Evolutionary conservation across 2,888 invertebrate genomes (phyloP).

Genomic region (Trachelus stipa): DNA sequence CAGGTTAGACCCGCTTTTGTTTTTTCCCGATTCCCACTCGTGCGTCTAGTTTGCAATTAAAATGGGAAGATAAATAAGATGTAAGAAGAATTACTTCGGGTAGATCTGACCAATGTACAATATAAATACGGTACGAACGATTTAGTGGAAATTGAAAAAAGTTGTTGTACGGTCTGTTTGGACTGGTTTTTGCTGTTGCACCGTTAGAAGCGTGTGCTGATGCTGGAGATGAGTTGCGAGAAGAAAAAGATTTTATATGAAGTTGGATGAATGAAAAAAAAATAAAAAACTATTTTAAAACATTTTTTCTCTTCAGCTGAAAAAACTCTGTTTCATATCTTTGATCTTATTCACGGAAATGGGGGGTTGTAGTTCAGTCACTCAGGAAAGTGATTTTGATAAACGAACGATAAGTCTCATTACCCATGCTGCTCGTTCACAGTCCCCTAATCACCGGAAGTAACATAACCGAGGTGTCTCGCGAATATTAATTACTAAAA

Average conservation of each 20-base stretch:
- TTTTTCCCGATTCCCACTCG: background rate
- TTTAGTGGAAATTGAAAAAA: background rate
- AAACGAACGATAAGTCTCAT: constrained; percentile 20
- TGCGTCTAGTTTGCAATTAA: background rate
- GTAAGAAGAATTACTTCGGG: background rate
- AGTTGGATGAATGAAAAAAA: too few relatives aligned
- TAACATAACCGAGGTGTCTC: constrained; percentile 7
- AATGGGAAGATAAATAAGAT: background rate
- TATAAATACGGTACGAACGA: background rate
- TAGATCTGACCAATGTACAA: background rate
- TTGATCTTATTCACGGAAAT: background rate
- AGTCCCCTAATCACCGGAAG: constrained; percentile 18
- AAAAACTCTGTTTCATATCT: background rate
- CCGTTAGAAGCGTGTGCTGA: background rate
- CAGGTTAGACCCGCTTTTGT: background rate
- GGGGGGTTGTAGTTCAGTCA: constrained; percentile 11
- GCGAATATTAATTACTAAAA: constrained; percentile 19
- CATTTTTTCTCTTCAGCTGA: too few relatives aligned
- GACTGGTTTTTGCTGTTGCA: background rate
- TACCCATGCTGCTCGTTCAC: constrained; percentile 13
- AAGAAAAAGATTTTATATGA: background rate
- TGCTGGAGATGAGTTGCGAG: background rate
- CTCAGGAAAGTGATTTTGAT: background rate
- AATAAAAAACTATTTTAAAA: too few relatives aligned
- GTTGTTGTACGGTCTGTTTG: background rate